phyloP scores from a whole-genome alignment of 1,140 invertebrate genomes.

The Adelges cooleyi region DNA sequence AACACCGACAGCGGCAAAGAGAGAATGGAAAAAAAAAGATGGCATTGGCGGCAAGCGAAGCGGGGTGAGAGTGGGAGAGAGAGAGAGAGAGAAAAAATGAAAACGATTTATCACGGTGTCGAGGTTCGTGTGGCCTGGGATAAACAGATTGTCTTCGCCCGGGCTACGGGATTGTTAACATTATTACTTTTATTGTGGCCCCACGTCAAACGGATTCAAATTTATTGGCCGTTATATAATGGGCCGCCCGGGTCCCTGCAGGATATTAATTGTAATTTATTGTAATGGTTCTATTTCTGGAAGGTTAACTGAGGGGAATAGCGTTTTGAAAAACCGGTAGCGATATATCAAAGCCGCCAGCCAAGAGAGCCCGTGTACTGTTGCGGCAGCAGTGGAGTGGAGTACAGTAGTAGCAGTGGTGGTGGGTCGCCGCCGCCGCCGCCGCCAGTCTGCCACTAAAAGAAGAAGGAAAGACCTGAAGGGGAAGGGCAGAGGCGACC shows the following conservation, averaged over 20 bases:
- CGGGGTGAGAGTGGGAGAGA: neutral
- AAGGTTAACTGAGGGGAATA: slow-evolving; percentile 28
- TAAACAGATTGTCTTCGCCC: slow-evolving; percentile 29
- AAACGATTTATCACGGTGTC: slow-evolving; percentile 28
- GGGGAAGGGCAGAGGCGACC: neutral
- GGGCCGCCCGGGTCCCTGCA: slow-evolving; percentile 28
- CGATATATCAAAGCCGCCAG: slow-evolving; percentile 26
- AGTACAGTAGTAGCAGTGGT: neutral
- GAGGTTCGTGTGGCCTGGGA: slow-evolving; percentile 28
- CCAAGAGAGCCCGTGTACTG: neutral
- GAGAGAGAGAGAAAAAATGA: slow-evolving; percentile 1
- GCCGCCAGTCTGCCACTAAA: neutral
- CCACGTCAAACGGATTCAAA: slow-evolving; percentile 29
- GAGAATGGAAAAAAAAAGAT: neutral
- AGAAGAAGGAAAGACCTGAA: neutral
- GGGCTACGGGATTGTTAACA: slow-evolving; percentile 26
- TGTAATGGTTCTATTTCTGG: slow-evolving; percentile 29
- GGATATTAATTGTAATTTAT: slow-evolving; percentile 29
- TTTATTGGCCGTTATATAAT: slow-evolving; percentile 29
- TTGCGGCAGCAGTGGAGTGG: neutral
- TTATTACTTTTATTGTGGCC: slow-evolving; percentile 29
- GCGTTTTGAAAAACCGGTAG: slow-evolving; percentile 29
- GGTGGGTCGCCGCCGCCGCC: neutral
- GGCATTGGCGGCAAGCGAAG: neutral
- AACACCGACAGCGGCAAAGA: neutral